A percentile compares a stretch with the other conserved stretches of the same genome.
These are phyloP conservation scores for Zaprionus ghesquierei DNA, from an alignment of 1,140 invertebrate genomes.

Conservation along the genomic window DNA sequence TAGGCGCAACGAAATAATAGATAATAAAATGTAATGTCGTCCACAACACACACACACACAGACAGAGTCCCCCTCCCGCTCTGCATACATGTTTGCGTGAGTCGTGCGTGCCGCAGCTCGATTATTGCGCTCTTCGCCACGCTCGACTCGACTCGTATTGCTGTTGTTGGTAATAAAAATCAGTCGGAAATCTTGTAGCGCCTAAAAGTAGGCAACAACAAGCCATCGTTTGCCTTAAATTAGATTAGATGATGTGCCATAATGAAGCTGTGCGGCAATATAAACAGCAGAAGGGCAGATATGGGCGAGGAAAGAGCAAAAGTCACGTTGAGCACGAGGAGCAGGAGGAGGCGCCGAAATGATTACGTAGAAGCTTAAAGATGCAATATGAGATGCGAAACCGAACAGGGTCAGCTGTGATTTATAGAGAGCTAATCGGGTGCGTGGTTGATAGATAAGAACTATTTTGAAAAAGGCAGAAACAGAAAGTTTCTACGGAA, in stretches of 20 bases:
- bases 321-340: background rate
- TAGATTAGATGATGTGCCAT: conserved; percentile 78
- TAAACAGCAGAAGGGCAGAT: background rate
- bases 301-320: background rate
- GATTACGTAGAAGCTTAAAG: background rate
- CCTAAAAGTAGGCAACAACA: conserved; percentile 59
- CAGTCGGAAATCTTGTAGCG: conserved; percentile 62
- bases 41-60: conserved; percentile 26
- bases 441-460: background rate
- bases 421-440: background rate
- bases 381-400: background rate
- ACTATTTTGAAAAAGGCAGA: background rate
- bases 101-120: conserved; percentile 54
- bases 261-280: conserved; percentile 59
- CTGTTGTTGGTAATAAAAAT: conserved; percentile 64
- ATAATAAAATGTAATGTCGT: conserved; percentile 78
- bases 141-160: background rate
- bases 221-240: conserved; percentile 49
- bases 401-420: background rate
- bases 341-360: background rate
- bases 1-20: conserved; percentile 73
- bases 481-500: background rate
- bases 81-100: background rate
- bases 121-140: conserved; percentile 66
- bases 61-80: background rate